These are phyloP conservation scores for Triops longicaudatus DNA, from an alignment of 1,140 invertebrate genomes.

Conservation along the genomic window DNA sequence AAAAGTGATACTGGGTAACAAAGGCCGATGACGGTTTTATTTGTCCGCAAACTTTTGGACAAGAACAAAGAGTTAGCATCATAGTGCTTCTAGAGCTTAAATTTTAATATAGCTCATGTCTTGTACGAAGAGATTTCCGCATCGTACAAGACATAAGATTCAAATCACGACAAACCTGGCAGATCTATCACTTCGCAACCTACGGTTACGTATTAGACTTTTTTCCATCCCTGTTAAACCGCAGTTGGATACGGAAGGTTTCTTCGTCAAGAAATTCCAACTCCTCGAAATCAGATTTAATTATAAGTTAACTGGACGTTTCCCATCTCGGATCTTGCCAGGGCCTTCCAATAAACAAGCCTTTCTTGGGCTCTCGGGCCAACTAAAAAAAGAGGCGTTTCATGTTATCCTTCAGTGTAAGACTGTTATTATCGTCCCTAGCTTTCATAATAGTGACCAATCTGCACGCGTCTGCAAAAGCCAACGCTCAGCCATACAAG, in stretches of 20 bases:
- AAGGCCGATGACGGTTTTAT: too few species aligned
- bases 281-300: slow-evolving; percentile 6
- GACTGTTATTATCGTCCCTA: neutral
- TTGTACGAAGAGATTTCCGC: too few species aligned
- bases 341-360: slow-evolving; percentile 5
- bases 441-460: slow-evolving; percentile 3
- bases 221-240: too few species aligned
- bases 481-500: neutral
- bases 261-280: neutral
- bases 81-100: too few species aligned
- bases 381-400: neutral
- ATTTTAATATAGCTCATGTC: too few species aligned
- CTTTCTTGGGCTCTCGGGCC: neutral
- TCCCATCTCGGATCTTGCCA: neutral
- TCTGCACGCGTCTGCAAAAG: slow-evolving; percentile 4
- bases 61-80: too few species aligned
- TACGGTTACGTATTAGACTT: too few species aligned
- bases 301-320: neutral
- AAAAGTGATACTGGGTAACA: too few species aligned
- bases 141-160: too few species aligned
- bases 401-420: neutral
- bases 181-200: too few species aligned
- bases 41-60: too few species aligned
- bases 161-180: too few species aligned
- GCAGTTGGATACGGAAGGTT: neutral